Evolutionary conservation across 2,888 invertebrate genomes (phyloP).

Genomic region (Ectemnius continuus): DNA sequence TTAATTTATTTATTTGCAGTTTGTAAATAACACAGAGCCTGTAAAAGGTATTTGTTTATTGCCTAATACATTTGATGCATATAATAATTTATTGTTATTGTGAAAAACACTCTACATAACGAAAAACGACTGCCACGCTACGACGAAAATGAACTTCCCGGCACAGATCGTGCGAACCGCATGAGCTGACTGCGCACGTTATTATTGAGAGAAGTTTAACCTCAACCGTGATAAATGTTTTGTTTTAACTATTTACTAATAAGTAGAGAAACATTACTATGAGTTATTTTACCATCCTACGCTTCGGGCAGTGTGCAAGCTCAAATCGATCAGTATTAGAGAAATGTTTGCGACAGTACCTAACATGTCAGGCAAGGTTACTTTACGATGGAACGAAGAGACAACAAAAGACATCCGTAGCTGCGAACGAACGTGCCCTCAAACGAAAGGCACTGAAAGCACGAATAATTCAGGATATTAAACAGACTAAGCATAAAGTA

Average conservation of each 20-base stretch:
- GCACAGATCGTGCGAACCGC: no score
- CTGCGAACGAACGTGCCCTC: conserved; percentile 49
- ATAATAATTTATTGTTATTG: no score
- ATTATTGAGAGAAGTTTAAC: no score
- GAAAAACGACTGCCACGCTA: no score
- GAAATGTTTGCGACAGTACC: conserved; percentile 61
- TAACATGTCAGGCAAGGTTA: conserved; percentile 57
- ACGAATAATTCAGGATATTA: conserved; percentile 68
- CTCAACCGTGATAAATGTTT: no score
- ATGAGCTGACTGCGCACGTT: no score
- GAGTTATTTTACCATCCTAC: conserved; percentile 62
- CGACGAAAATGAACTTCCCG: no score
- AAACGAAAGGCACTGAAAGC: conserved; percentile 65
- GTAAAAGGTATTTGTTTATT: no score
- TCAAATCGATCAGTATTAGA: conserved; percentile 63
- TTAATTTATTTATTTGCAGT: no score
- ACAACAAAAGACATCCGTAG: conserved; percentile 53
- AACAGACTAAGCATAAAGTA: conserved; percentile 82
- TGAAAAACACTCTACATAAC: no score
- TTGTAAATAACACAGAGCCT: no score
- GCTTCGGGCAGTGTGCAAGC: conserved; percentile 51
- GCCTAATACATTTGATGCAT: no score
- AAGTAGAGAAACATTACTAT: conserved; percentile 42
- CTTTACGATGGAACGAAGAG: conserved; percentile 62
- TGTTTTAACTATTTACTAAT: background rate